These are phyloP conservation scores for Atherix ibis DNA, from an alignment of 2,888 invertebrate species.

Conservation along the genomic window DNA sequence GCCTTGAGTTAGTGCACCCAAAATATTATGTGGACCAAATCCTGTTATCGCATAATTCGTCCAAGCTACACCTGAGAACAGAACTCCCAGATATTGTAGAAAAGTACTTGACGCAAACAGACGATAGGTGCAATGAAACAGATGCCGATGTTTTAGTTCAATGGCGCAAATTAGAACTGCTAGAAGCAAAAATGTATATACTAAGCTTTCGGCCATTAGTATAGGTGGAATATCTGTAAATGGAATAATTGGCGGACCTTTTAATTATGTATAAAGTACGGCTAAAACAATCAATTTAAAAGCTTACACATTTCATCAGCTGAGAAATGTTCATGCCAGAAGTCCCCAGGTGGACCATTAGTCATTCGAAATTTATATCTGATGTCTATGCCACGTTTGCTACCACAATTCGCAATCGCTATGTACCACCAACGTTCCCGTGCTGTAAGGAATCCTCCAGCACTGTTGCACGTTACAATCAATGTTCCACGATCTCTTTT, in stretches of 20 bases:
- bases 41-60: constrained; percentile 67
- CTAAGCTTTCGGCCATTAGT: constrained; percentile 54
- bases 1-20: constrained; percentile 42
- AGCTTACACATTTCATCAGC: constrained; percentile 91
- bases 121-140: constrained; percentile 80
- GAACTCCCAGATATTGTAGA: constrained; percentile 53
- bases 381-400: constrained; percentile 57
- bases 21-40: constrained; percentile 36
- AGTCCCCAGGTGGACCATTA: constrained; percentile 63
- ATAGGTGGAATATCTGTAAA: constrained; percentile 72
- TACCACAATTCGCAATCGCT: constrained; percentile 66
- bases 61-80: constrained; percentile 53
- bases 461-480: constrained; percentile 44
- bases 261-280: too few relatives aligned
- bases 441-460: constrained; percentile 58
- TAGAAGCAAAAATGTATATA: constrained; percentile 54
- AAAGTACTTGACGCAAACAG: constrained; percentile 58
- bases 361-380: constrained; percentile 75
- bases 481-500: constrained; percentile 21
- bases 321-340: constrained; percentile 82
- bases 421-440: constrained; percentile 93
- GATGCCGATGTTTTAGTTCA: constrained; percentile 59
- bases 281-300: too few relatives aligned
- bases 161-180: constrained; percentile 59
- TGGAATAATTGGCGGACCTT: too few relatives aligned